phyloP scores from a whole-genome alignment of 2,113 vertebrate genomes.

The Corydoras maculifer region DNA sequence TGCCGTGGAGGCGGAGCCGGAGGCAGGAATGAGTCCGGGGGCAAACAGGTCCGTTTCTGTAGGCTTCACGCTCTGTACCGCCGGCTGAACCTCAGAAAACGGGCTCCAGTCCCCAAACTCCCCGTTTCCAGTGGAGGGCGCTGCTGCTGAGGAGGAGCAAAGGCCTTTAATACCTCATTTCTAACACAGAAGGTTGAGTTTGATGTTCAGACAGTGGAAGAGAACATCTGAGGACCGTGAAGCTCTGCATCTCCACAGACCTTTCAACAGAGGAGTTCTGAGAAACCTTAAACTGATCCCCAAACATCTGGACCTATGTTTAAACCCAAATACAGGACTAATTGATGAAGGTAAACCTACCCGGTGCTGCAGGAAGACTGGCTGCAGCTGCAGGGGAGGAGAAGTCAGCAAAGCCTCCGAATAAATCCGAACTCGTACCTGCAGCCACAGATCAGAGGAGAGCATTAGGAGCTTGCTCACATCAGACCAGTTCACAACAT shows the following conservation, averaged over 20 bases:
- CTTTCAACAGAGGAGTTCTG: background rate
- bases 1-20: constrained; percentile 55
- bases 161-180: background rate
- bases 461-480: background rate
- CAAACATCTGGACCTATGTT: no score
- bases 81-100: constrained; percentile 77
- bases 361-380: constrained; percentile 68
- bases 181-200: background rate
- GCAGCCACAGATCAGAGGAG: constrained; percentile 26
- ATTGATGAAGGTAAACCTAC: constrained; percentile 54
- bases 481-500: background rate
- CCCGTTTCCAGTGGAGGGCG: constrained; percentile 68
- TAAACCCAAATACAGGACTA: no score
- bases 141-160: constrained; percentile 55
- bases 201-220: background rate
- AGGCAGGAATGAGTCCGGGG: constrained; percentile 34
- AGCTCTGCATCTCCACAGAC: no score
- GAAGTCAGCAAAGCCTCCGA: constrained; percentile 90
- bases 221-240: no score
- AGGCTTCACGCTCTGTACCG: constrained; percentile 59
- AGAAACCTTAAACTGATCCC: no score
- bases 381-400: constrained; percentile 73
- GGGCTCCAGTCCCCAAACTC: constrained; percentile 96
- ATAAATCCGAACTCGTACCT: constrained; percentile 73
- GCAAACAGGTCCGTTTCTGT: constrained; percentile 60